Evolutionary conservation across 2,797 vertebrate species (phyloP).

Genomic region (Argya squamiceps): DNA sequence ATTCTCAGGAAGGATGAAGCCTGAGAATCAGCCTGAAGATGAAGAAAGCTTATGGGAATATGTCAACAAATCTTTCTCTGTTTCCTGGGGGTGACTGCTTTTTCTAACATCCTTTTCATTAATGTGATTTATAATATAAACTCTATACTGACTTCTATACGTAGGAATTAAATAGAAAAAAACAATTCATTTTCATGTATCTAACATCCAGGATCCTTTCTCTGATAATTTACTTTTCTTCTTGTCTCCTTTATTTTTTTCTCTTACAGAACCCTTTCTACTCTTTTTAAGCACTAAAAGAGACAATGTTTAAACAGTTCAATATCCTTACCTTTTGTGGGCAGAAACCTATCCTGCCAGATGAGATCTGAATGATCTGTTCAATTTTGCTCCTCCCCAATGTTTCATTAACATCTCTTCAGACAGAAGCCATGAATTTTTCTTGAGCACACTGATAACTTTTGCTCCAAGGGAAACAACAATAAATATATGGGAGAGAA

Average conservation of each 20-base stretch:
- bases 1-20: slow-evolving; percentile 47
- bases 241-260: background rate
- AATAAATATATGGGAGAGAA: background rate
- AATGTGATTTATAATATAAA: background rate
- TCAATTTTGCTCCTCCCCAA: background rate
- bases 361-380: background rate
- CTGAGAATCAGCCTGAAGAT: slow-evolving; percentile 28
- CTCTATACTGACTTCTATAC: background rate
- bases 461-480: background rate
- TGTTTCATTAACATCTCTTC: background rate
- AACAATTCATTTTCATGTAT: background rate
- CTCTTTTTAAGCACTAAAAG: background rate
- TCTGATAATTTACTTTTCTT: background rate
- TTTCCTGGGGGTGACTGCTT: slow-evolving; percentile 13
- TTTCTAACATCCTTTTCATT: background rate
- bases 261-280: background rate
- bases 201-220: background rate
- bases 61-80: slow-evolving; percentile 29
- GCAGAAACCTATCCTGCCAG: background rate
- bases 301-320: background rate
- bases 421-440: background rate
- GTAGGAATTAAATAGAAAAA: background rate
- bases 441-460: background rate
- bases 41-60: slow-evolving; percentile 31
- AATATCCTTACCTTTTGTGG: background rate